phyloP scores from a whole-genome alignment of 2,113 vertebrate species.

The Cnemophilus loriae region DNA sequence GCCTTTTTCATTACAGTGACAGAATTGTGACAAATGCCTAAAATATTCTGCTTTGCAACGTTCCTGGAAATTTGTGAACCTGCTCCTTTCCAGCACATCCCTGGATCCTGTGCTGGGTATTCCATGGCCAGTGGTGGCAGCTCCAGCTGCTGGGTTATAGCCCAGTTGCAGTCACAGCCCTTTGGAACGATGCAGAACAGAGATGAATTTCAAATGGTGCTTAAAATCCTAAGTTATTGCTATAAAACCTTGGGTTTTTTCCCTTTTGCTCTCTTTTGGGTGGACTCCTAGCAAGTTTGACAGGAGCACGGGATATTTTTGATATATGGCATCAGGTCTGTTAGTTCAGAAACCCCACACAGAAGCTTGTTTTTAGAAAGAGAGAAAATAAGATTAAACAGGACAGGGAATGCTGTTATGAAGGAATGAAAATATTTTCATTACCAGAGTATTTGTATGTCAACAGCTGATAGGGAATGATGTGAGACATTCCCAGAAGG shows the following conservation, averaged over 20 bases:
- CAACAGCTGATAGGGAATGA: constrained; percentile 82
- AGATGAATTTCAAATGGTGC: background rate
- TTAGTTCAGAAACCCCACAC: constrained; percentile 68
- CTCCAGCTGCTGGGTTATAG: background rate
- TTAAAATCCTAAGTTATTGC: background rate
- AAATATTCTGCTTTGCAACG: background rate
- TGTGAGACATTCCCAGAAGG: constrained; percentile 79
- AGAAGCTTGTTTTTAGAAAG: constrained; percentile 83
- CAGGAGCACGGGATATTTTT: background rate
- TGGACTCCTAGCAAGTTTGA: background rate
- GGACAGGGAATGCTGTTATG: constrained; percentile 78
- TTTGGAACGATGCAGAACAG: background rate
- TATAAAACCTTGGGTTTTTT: background rate
- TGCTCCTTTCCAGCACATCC: background rate
- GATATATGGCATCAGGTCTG: background rate
- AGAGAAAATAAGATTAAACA: constrained; percentile 78
- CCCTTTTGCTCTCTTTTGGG: background rate
- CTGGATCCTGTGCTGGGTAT: background rate
- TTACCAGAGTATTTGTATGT: constrained; percentile 83
- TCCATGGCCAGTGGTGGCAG: background rate
- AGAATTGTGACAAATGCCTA: background rate
- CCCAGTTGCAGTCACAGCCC: background rate
- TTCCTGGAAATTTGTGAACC: background rate
- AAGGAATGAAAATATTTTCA: constrained; percentile 93
- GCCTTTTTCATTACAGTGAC: background rate